Conservation (phyloP, 2,797 vertebrate genomes). For the Phrynocephalus forsythii region DNA sequence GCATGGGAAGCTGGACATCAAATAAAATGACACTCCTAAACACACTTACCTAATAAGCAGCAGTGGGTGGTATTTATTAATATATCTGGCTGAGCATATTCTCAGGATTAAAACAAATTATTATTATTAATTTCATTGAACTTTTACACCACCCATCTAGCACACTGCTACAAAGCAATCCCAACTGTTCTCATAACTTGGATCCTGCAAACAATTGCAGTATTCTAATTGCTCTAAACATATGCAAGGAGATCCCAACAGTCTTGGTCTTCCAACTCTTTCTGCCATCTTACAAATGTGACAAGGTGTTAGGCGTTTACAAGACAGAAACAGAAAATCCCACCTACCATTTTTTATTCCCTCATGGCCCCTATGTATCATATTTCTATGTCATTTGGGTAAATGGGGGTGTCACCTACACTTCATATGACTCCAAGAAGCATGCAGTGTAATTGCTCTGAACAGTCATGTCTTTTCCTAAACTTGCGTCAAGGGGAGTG, state of each 20-base stretch:
- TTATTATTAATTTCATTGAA: no score
- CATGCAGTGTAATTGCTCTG: not conserved
- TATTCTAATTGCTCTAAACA: not conserved
- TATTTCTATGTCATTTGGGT: not conserved
- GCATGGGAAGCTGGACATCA: conserved; percentile 52
- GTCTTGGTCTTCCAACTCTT: not conserved
- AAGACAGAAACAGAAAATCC: not conserved
- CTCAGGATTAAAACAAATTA: not conserved
- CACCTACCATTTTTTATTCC: not conserved
- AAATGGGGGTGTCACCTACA: not conserved
- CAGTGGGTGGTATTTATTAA: not conserved
- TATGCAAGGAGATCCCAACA: no score
- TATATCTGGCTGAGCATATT: not conserved
- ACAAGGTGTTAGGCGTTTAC: not conserved
- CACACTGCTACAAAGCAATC: not conserved
- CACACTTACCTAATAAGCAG: not conserved
- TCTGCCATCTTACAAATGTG: not conserved
- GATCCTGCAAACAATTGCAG: not conserved
- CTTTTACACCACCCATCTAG: no score
- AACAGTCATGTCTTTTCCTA: not conserved
- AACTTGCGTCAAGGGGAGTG: not conserved
- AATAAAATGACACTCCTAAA: conserved; percentile 57
- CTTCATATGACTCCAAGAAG: not conserved
- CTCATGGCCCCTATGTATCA: not conserved
- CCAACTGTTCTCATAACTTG: not conserved